Conservation (phyloP, 1,140 invertebrate genomes). For the Penaeus japonicus region DNA sequence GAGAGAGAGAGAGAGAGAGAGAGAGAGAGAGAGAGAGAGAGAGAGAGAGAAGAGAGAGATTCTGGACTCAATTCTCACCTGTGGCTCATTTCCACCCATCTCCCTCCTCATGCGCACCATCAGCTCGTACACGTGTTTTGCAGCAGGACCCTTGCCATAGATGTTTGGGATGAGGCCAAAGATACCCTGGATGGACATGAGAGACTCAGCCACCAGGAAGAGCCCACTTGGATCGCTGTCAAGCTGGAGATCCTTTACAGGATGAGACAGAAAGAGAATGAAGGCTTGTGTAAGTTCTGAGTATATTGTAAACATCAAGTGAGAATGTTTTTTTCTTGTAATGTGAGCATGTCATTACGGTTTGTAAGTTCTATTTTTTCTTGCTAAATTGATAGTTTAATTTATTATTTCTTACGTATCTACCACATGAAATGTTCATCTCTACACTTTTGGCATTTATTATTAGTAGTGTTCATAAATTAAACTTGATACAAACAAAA, state of each 20-base stretch:
- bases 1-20: too few species aligned
- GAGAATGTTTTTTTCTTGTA: too few species aligned
- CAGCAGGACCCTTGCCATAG: constrained; percentile 87
- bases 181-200: constrained; percentile 84
- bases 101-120: constrained; percentile 81
- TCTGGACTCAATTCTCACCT: constrained; percentile 57
- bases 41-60: constrained; percentile 24
- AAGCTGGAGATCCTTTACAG: constrained; percentile 77
- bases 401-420: too few species aligned
- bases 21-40: too few species aligned
- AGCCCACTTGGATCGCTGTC: constrained; percentile 89
- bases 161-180: constrained; percentile 91
- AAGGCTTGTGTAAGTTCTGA: neutral
- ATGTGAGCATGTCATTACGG: too few species aligned
- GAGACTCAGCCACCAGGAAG: constrained; percentile 86
- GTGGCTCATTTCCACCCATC: constrained; percentile 64
- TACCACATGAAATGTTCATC: too few species aligned
- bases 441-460: too few species aligned
- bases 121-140: constrained; percentile 88
- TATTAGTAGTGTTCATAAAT: too few species aligned
- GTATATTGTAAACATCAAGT: too few species aligned
- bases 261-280: neutral
- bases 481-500: constrained; percentile 60
- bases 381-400: too few species aligned
- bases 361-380: too few species aligned